phyloP scores from a whole-genome alignment of 2,113 vertebrate species.

The Urocolius indicus region DNA sequence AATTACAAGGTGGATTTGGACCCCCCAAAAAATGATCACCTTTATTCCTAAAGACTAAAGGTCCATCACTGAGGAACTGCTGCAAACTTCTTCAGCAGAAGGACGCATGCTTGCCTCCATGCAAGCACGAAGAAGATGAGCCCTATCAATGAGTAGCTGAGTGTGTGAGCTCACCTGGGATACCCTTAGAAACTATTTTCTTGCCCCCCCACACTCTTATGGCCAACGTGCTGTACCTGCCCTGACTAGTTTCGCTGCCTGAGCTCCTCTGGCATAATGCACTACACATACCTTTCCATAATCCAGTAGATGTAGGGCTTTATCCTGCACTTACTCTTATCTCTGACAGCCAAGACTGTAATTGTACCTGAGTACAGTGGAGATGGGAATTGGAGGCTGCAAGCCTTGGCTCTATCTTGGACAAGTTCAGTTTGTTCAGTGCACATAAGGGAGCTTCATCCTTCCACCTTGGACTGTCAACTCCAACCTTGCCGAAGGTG shows the following conservation, averaged over 20 bases:
- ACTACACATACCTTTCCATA: background rate
- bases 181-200: background rate
- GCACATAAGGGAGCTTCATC: background rate
- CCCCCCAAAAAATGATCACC: background rate
- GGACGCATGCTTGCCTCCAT: rapidly evolving
- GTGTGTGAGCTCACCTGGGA: background rate
- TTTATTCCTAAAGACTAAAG: background rate
- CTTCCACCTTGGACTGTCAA: background rate
- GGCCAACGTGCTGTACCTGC: background rate
- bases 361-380: background rate
- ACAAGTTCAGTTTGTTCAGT: background rate
- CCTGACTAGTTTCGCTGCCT: background rate
- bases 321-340: background rate
- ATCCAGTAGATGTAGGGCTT: background rate
- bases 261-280: background rate
- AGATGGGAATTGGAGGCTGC: background rate
- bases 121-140: background rate
- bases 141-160: background rate
- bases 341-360: background rate
- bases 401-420: background rate
- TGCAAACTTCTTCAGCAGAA: background rate
- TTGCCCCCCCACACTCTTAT: rapidly evolving
- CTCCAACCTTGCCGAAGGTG: background rate
- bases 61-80: background rate
- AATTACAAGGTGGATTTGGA: background rate